phyloP scores from a whole-genome alignment of 2,113 vertebrate species.

The Cisticola juncidis region DNA sequence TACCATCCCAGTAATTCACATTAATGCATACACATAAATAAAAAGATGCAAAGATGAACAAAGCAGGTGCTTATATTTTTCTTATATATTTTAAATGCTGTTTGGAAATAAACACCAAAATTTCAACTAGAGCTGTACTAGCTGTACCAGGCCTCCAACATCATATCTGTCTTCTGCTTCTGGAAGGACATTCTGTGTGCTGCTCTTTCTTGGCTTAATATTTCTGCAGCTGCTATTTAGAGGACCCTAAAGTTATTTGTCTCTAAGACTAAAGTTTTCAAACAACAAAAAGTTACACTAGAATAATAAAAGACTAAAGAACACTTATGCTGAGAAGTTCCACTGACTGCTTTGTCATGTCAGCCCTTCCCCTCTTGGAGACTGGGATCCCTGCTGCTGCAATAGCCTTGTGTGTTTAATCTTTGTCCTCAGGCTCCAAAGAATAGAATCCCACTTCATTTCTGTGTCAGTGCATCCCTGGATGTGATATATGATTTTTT shows the following conservation, averaged over 20 bases:
- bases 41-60: background rate
- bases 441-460: background rate
- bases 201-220: background rate
- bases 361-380: background rate
- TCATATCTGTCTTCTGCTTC: background rate
- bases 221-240: background rate
- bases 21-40: background rate
- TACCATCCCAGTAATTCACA: background rate
- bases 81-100: background rate
- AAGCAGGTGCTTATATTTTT: background rate
- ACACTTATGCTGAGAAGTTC: background rate
- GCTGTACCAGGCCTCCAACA: background rate
- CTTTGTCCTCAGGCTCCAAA: background rate
- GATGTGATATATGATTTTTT: background rate
- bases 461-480: background rate
- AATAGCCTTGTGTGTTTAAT: background rate
- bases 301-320: background rate
- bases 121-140: background rate
- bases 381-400: background rate
- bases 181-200: background rate
- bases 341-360: background rate
- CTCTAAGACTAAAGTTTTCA: background rate
- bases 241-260: background rate
- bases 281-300: background rate
- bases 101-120: background rate